Evolutionary conservation across 1,140 invertebrate genomes (phyloP).

Genomic region (Drosophila suzukii): DNA sequence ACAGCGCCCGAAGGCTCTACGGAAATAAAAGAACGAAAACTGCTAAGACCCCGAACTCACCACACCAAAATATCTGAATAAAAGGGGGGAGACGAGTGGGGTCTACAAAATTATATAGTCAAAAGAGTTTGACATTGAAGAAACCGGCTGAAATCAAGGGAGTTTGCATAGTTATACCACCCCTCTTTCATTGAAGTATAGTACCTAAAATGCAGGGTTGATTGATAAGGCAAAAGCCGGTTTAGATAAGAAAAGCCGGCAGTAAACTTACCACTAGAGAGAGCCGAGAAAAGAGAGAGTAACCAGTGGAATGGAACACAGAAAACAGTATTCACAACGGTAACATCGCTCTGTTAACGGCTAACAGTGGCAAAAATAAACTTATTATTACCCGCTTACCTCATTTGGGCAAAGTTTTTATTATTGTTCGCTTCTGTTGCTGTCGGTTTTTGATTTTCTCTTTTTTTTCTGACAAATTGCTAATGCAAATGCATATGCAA

Average conservation of each 20-base stretch:
- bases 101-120: conserved; percentile 32
- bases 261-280: conserved; percentile 23
- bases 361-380: conserved; percentile 60
- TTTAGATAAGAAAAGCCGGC: conserved; percentile 76
- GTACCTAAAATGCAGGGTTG: neutral
- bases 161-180: neutral
- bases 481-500: conserved; percentile 56
- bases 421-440: conserved; percentile 53
- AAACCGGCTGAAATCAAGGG: conserved; percentile 20
- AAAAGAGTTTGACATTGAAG: conserved; percentile 67
- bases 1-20: conserved; percentile 57
- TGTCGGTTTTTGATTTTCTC: conserved; percentile 23
- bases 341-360: conserved; percentile 55
- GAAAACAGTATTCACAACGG: conserved; percentile 1
- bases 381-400: conserved; percentile 84
- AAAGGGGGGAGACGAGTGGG: conserved; percentile 3
- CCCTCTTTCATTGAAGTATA: conserved; percentile 7
- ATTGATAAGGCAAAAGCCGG: conserved; percentile 62
- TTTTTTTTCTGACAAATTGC: conserved; percentile 58
- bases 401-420: conserved; percentile 78
- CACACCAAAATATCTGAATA: conserved; percentile 36
- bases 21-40: conserved; percentile 77
- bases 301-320: conserved; percentile 25
- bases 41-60: conserved; percentile 54
- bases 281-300: conserved; percentile 20